Evolutionary conservation across 2,797 vertebrate species (phyloP), one percentile per base, ranked within the genome.

Genomic region (Myiothlypis chrysogaster): DNA sequence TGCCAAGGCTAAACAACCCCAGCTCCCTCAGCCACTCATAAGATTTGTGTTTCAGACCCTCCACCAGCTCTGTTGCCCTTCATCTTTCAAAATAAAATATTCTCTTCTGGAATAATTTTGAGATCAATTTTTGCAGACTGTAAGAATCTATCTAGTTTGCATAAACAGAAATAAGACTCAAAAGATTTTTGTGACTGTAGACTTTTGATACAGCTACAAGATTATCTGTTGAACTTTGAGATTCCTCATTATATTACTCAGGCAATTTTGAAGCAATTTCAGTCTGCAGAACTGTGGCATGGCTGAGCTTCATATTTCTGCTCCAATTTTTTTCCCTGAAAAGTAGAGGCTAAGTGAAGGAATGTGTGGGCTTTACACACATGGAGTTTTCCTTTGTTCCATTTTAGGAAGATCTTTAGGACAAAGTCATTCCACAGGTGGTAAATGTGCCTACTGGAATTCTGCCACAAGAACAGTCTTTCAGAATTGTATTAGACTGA

Each of bases 391-490:
- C 7, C 46, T 89, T 75, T 72, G 10, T 7, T 43, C 30, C 41
- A 53, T 70, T 78, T 91, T 34, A 60, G 34, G 50, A 69, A 84
- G 65, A 84, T 20, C n/a, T 87, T 64, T 52, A 77, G 59, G 72
- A 63, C 25, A 83, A 87, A 94, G 30, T 44, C 76, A 43, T 88
- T 95, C 73, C 47, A 69, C 69, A 77, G 34, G 79, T 79, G 50
- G 39, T 23, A 83, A 86, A 94, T 66, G 43, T 77, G 59, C 52
- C 64, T 25, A 28, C 23, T 82, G 77, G 77, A 95, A 79, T 91
- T 90, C 80, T 96, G 66, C 63, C 70, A 83, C 2, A 2, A 44
- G 70, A 92, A 65, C 11, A 83, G 35, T 10, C 35, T 81, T 91
- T 60, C 24, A 55, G 76, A 70, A 86, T 63, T 89, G 17, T 73